These are phyloP conservation scores for Ephialtes manifestator DNA, from an alignment of 2,888 invertebrate species.

Conservation along the genomic window DNA sequence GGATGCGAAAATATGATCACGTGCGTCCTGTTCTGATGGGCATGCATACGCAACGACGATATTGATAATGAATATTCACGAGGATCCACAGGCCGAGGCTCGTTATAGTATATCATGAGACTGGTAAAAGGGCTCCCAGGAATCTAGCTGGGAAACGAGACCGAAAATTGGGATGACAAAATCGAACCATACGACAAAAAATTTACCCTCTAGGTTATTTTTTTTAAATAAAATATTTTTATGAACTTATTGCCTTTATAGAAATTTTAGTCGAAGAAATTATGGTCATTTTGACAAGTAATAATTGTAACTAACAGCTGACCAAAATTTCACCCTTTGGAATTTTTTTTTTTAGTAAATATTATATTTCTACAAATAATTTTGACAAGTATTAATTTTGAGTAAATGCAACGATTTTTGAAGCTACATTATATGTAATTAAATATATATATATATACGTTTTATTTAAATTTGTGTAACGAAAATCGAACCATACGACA, in stretches of 20 bases:
- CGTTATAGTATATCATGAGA: neutral
- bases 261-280: neutral
- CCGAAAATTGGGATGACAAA: conserved; percentile 14
- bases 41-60: conserved; percentile 67
- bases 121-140: neutral
- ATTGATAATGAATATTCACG: conserved; percentile 72
- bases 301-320: too few species aligned
- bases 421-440: too few species aligned
- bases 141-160: neutral
- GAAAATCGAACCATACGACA: conserved; percentile 13
- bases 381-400: neutral
- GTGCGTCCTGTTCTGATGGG: conserved; percentile 43
- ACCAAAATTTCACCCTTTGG: too few species aligned
- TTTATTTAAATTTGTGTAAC: too few species aligned
- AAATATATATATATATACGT: too few species aligned
- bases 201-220: neutral
- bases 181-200: conserved; percentile 7
- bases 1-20: conserved; percentile 53
- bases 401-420: too few species aligned
- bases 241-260: neutral
- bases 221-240: neutral
- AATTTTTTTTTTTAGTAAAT: too few species aligned
- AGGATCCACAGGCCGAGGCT: neutral
- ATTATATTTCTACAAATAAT: too few species aligned
- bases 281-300: neutral